phyloP scores from a whole-genome alignment of 2,888 invertebrate species.

The Leucozona laternaria region DNA sequence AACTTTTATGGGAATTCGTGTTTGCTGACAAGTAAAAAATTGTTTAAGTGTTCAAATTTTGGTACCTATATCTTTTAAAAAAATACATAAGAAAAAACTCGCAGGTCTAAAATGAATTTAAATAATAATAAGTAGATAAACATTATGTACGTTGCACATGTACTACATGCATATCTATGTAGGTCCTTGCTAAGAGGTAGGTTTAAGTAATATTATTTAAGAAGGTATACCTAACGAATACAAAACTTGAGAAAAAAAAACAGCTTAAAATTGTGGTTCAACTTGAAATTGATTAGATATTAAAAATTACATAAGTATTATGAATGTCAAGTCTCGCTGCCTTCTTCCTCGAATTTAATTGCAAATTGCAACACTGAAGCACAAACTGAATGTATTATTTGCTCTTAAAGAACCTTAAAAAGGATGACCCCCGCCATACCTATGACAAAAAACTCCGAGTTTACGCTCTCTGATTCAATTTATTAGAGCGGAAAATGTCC shows the following conservation, averaged over 20 bases:
- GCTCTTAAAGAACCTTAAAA: background rate
- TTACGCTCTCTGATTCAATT: constrained; percentile 82
- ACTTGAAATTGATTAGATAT: background rate
- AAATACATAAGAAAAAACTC: no score
- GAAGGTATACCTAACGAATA: no score
- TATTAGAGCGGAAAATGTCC: constrained; percentile 81
- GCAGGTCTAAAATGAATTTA: no score
- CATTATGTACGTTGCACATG: no score
- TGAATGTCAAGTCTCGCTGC: constrained; percentile 2
- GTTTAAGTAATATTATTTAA: no score
- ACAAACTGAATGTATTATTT: background rate
- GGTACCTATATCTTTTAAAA: no score
- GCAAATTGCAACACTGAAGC: constrained; percentile 1
- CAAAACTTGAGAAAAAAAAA: background rate
- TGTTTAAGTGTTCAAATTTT: no score
- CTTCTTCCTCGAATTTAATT: background rate
- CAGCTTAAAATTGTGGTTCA: background rate
- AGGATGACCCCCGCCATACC: constrained; percentile 47
- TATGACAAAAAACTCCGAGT: constrained; percentile 77
- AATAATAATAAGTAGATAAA: no score
- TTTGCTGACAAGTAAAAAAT: no score
- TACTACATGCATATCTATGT: no score
- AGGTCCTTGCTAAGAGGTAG: no score
- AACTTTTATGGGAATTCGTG: no score
- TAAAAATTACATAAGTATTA: constrained; percentile 8